Evolutionary conservation across 2,113 vertebrate species (phyloP).

Genomic region (Strix aluco): DNA sequence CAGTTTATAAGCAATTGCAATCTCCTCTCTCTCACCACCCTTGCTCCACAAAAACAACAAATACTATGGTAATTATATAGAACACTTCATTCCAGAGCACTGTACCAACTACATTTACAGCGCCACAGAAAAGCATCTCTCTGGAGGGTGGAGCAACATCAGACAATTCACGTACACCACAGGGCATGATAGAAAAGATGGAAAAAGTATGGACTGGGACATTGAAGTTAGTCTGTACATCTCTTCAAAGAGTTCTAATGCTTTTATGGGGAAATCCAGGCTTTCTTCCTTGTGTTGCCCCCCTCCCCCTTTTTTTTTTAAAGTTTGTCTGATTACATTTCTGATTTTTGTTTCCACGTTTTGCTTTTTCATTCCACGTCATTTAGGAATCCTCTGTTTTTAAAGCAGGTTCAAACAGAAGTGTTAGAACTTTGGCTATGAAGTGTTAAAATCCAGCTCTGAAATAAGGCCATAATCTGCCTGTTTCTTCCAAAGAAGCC

Average conservation of each 20-base stretch:
- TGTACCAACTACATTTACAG: neutral
- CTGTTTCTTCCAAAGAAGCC: neutral
- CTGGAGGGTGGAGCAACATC: neutral
- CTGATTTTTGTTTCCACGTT: neutral
- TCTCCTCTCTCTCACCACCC: neutral
- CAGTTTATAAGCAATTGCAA: accelerated
- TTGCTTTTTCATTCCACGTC: neutral
- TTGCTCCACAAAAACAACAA: neutral
- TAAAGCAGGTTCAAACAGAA: neutral
- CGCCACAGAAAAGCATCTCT: constrained; percentile 8
- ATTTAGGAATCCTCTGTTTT: neutral
- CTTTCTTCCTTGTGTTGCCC: too few relatives aligned
- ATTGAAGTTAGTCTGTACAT: neutral
- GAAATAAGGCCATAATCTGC: neutral
- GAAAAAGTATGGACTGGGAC: neutral
- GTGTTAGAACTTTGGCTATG: neutral
- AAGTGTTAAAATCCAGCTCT: neutral
- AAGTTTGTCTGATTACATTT: neutral
- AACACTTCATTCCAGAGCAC: neutral
- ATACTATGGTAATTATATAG: neutral
- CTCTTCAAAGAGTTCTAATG: neutral
- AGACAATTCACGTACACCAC: neutral
- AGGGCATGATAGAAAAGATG: neutral
- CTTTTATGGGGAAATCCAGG: neutral
- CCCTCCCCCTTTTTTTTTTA: neutral